Conservation (phyloP, 2,797 vertebrate species). For the Smutsia temminckii region DNA sequence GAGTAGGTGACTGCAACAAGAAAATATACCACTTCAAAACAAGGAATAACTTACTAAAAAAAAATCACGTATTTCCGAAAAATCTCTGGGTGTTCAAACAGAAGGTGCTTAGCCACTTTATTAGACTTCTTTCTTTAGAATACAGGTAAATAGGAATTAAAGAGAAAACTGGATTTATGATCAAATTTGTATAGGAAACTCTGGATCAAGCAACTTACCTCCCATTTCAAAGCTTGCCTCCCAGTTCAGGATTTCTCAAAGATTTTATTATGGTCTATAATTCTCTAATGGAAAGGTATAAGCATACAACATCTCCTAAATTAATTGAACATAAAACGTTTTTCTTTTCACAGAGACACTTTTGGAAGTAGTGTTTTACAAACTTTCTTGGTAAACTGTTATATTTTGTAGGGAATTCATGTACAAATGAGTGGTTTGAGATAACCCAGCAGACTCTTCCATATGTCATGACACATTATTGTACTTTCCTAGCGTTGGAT, state of each 20-base stretch:
- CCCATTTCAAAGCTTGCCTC: background rate
- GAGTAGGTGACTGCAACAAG: background rate
- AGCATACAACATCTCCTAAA: background rate
- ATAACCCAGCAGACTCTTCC: background rate
- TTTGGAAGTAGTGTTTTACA: background rate
- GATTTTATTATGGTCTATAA: background rate
- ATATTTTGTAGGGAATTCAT: background rate
- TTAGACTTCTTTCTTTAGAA: background rate
- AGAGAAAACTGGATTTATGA: background rate
- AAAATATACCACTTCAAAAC: background rate
- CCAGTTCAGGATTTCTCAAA: background rate
- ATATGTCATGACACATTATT: background rate
- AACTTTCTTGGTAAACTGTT: conserved; percentile 5
- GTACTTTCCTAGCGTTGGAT: background rate
- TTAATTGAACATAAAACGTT: conserved; percentile 10
- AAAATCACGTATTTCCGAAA: background rate
- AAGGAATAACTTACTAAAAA: background rate
- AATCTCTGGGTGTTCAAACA: background rate
- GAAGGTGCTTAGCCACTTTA: background rate
- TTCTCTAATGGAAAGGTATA: background rate
- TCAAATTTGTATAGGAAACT: background rate
- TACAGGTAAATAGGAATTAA: background rate
- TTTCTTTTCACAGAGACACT: background rate
- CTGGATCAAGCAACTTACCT: background rate
- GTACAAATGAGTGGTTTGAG: background rate